Percentiles rank a stretch among this genome's conserved stretches.
Evolutionary conservation across 1,140 invertebrate species (phyloP).

Genomic region (Drosophila rufa): DNA sequence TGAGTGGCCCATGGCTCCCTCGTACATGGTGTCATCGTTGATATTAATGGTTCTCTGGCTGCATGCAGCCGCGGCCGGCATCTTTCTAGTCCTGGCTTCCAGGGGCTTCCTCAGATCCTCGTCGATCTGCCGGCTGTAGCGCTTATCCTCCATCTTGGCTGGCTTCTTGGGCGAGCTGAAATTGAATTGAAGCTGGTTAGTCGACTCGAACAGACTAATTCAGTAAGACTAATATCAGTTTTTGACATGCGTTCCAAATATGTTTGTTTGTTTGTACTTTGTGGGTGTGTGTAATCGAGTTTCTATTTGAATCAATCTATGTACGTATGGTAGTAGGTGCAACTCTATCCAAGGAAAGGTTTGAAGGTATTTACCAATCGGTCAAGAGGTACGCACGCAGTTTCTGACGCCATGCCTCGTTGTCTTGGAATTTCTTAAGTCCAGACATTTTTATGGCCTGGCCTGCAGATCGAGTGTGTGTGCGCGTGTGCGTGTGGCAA

Average conservation of each 20-base stretch:
- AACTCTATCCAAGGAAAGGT: conserved; percentile 28
- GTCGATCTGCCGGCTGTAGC: conserved; percentile 50
- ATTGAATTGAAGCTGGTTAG: neutral
- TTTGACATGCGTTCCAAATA: conserved; percentile 13
- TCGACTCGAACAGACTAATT: too few relatives aligned
- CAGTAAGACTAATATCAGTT: neutral
- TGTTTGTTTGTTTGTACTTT: conserved; percentile 19
- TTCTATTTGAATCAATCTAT: conserved; percentile 8
- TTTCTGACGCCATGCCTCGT: conserved; percentile 70
- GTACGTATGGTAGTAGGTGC: conserved; percentile 1
- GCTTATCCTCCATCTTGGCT: conserved; percentile 39
- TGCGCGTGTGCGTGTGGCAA: conserved; percentile 4
- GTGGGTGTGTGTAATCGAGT: conserved; percentile 7
- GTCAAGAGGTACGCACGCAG: conserved; percentile 63
- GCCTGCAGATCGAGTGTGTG: conserved; percentile 8
- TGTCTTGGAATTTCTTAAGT: conserved; percentile 76
- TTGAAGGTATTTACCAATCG: conserved; percentile 75
- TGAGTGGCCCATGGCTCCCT: neutral
- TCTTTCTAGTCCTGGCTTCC: conserved; percentile 7
- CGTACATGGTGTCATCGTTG: conserved; percentile 27
- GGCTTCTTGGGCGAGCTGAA: conserved; percentile 19
- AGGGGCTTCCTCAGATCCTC: conserved; percentile 45
- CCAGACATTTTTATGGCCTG: conserved; percentile 60
- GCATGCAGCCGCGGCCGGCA: neutral
- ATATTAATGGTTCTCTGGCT: conserved; percentile 17